These are phyloP conservation scores for Falco columbarius DNA, from an alignment of 2,797 vertebrate species.

Conservation along the genomic window DNA sequence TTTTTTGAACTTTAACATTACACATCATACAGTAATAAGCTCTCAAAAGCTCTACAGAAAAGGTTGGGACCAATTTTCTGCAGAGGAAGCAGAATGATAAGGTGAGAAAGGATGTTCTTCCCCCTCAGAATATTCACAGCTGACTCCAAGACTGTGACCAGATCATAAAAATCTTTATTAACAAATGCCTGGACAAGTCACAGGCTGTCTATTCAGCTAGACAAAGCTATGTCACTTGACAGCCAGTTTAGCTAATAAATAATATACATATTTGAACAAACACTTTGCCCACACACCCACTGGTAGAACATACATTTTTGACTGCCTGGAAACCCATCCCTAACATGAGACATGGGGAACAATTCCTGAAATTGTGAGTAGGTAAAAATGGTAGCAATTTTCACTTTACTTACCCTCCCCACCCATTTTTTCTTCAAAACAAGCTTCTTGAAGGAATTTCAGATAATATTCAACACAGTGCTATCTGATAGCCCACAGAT, in stretches of 20 bases:
- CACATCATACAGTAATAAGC: not conserved
- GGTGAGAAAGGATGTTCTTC: not conserved
- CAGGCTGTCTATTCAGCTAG: not conserved
- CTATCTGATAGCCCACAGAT: not conserved
- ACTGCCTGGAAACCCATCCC: not conserved
- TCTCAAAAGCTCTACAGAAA: not conserved
- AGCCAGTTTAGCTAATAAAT: not conserved
- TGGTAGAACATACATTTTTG: not conserved
- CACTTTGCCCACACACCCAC: not conserved
- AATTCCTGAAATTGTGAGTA: not conserved
- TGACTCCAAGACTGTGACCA: not conserved
- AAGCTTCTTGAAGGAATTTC: not conserved
- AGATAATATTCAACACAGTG: not conserved
- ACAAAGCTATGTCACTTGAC: not conserved
- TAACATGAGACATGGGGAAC: not conserved
- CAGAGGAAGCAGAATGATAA: not conserved
- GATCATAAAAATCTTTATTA: not conserved
- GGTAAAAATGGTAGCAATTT: not conserved
- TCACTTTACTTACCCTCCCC: not conserved
- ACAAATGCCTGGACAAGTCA: not conserved
- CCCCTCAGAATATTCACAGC: not conserved
- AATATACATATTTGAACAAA: not conserved
- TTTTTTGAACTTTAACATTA: not conserved
- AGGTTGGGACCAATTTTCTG: not conserved
- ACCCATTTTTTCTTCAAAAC: not conserved